Conservation (phyloP, 2,113 vertebrate genomes). For the Hippocampus zosterae region DNA sequence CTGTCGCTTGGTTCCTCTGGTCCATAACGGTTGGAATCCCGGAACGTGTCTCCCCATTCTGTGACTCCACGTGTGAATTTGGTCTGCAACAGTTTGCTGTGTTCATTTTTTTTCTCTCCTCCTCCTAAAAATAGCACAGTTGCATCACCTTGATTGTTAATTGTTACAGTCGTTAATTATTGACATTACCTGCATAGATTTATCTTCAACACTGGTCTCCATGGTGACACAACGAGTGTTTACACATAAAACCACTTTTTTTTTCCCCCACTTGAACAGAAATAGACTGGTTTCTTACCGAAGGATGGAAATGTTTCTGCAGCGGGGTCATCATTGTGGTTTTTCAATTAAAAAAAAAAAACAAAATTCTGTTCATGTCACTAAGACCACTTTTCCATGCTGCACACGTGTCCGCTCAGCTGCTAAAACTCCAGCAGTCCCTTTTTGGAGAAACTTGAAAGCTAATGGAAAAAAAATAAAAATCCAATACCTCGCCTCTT, state of each 20-base stretch:
- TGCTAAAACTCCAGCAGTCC: conserved; percentile 14
- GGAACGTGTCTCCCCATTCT: too few relatives aligned
- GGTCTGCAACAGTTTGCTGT: too few relatives aligned
- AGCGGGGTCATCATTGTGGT: conserved; percentile 15
- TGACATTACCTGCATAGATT: background rate
- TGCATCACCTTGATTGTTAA: background rate
- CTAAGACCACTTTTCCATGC: conserved; percentile 48
- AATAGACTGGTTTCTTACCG: conserved; percentile 10
- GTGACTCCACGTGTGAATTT: too few relatives aligned
- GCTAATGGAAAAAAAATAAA: background rate
- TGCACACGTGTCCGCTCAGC: conserved; percentile 44
- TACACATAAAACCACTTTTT: background rate
- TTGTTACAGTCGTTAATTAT: background rate
- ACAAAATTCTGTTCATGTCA: conserved; percentile 30
- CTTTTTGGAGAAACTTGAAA: conserved; percentile 26
- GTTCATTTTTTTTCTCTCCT: too few relatives aligned
- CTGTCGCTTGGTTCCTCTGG: too few relatives aligned
- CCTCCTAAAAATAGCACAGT: too few relatives aligned
- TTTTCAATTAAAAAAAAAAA: conserved; percentile 16
- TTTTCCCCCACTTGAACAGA: conserved; percentile 4
- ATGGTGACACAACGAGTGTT: background rate
- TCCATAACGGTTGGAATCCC: too few relatives aligned
- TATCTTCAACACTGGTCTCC: background rate
- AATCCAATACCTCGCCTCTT: conserved; percentile 8
- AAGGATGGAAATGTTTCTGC: conserved; percentile 26